Evolutionary conservation across 2,113 vertebrate species (phyloP).

Genomic region (Rana temporaria): DNA sequence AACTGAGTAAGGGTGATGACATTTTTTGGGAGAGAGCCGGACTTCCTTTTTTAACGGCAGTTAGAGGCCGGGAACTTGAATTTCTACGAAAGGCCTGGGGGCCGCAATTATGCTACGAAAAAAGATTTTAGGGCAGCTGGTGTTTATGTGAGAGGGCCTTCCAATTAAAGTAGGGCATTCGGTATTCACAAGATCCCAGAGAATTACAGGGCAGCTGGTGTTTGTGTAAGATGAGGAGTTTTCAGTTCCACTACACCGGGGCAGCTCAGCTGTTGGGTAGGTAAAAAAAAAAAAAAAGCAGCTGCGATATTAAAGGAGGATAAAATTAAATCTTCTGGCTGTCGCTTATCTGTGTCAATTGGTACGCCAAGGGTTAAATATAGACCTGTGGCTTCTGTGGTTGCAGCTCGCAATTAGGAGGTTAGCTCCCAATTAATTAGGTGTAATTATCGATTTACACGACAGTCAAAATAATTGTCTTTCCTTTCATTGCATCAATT

Average conservation of each 20-base stretch:
- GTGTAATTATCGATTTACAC: conserved; percentile 38
- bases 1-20: neutral
- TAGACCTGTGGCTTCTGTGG: conserved; percentile 2
- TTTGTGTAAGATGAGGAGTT: neutral
- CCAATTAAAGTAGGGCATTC: conserved; percentile 15
- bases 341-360: neutral
- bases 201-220: conserved; percentile 2
- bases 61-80: conserved; percentile 27
- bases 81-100: neutral
- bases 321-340: neutral
- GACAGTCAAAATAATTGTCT: conserved; percentile 28
- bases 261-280: neutral
- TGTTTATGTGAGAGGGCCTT: conserved; percentile 29
- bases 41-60: conserved; percentile 16
- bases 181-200: conserved; percentile 26
- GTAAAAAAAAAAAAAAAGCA: neutral
- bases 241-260: neutral
- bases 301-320: neutral
- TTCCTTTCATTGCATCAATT: conserved; percentile 34
- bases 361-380: conserved; percentile 22
- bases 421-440: conserved; percentile 43
- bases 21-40: conserved; percentile 21
- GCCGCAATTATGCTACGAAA: conserved; percentile 20
- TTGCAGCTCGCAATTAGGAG: conserved; percentile 24
- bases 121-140: conserved; percentile 33